A percentile compares a stretch with the other conserved stretches of the same genome.
Conservation (phyloP, 2,113 vertebrate genomes). For the Mola mola region DNA sequence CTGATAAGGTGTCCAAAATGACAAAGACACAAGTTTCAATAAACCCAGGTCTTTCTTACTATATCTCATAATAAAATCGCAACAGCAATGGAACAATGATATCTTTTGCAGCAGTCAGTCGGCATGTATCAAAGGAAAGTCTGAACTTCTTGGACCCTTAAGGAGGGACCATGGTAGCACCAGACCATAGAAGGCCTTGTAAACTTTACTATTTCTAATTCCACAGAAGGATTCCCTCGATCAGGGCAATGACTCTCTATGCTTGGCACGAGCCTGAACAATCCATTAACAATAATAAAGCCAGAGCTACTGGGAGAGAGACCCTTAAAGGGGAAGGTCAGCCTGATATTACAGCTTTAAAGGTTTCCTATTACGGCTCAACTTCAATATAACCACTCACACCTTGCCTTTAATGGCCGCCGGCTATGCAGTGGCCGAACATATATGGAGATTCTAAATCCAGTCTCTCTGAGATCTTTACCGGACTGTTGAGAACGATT, state of each 20-base stretch:
- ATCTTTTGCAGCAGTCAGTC: no score
- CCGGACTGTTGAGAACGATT: constrained; percentile 48
- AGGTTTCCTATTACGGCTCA: constrained; percentile 76
- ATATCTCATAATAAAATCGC: no score
- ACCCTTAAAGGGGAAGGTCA: constrained; percentile 79
- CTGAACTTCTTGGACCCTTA: no score
- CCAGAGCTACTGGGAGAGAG: constrained; percentile 56
- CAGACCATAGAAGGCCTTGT: constrained; percentile 49
- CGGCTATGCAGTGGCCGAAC: constrained; percentile 61
- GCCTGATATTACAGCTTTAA: constrained; percentile 74
- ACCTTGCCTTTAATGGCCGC: constrained; percentile 72
- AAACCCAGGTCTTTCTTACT: no score
- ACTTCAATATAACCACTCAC: constrained; percentile 72
- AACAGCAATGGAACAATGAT: no score
- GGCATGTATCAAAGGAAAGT: no score
- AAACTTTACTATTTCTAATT: constrained; percentile 60
- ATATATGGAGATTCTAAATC: constrained; percentile 65
- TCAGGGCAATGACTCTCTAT: constrained; percentile 57
- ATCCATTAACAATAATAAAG: constrained; percentile 78
- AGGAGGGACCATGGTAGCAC: constrained; percentile 8
- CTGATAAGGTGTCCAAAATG: neutral
- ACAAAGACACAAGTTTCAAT: no score
- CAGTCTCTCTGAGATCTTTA: constrained; percentile 54
- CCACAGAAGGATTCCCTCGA: constrained; percentile 57
- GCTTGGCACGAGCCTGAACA: constrained; percentile 65